Evolutionary conservation across 2,888 invertebrate species (phyloP).

Genomic region (Hipparchia semele): DNA sequence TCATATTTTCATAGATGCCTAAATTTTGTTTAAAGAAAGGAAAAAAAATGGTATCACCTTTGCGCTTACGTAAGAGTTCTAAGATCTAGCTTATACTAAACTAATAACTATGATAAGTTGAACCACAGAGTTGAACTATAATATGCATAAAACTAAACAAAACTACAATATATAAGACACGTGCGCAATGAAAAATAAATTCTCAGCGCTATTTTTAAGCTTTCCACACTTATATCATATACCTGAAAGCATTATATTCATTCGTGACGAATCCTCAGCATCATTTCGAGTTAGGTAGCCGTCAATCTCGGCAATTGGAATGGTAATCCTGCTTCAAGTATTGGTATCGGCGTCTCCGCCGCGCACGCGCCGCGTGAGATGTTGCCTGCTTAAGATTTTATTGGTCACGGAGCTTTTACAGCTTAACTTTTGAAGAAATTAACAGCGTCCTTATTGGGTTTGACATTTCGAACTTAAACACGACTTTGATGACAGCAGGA

Average conservation of each 20-base stretch:
- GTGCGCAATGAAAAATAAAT: too few relatives aligned
- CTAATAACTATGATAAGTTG: too few relatives aligned
- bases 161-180: too few relatives aligned
- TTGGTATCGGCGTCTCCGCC: conserved; percentile 17
- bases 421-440: conserved; percentile 1
- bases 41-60: too few relatives aligned
- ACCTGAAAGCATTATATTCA: neutral
- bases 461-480: neutral
- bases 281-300: neutral
- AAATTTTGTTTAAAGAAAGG: too few relatives aligned
- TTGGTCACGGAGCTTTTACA: conserved; percentile 24
- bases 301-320: conserved; percentile 7
- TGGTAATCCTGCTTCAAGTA: neutral
- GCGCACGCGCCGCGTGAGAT: conserved; percentile 34
- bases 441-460: conserved; percentile 1
- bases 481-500: neutral
- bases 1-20: too few relatives aligned
- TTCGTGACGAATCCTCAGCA: neutral
- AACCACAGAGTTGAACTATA: too few relatives aligned
- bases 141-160: too few relatives aligned
- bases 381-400: conserved; percentile 14
- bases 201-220: too few relatives aligned
- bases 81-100: too few relatives aligned
- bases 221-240: too few relatives aligned
- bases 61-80: too few relatives aligned